Percentiles rank a stretch among this genome's conserved stretches.
These are phyloP conservation scores for Eulacestoma nigropectus DNA, from an alignment of 2,113 vertebrate genomes.

Conservation along the genomic window DNA sequence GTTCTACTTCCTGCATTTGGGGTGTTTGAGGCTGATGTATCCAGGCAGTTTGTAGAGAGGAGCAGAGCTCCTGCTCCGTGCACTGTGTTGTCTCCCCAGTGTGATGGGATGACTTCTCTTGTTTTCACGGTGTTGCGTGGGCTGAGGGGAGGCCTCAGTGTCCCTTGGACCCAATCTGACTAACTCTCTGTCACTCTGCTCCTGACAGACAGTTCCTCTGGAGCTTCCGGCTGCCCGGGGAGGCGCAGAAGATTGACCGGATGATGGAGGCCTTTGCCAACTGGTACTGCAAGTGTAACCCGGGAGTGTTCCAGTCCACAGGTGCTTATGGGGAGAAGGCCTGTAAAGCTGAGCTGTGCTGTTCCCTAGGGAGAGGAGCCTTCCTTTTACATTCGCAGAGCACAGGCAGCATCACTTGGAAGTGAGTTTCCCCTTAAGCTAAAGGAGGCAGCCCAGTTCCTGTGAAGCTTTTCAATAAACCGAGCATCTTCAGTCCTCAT, in stretches of 20 bases:
- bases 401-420: not conserved
- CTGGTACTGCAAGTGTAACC: constrained; percentile 90
- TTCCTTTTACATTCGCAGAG: not conserved
- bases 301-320: constrained; percentile 86
- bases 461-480: not conserved
- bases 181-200: not conserved
- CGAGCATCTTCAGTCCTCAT: not conserved
- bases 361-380: not conserved
- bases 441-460: not conserved
- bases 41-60: not conserved
- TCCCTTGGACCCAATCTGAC: not conserved
- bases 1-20: not conserved
- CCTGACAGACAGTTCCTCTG: constrained; percentile 89
- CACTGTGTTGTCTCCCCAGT: not conserved
- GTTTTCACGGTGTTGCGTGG: not conserved
- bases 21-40: not conserved
- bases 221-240: constrained; percentile 93
- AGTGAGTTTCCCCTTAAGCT: not conserved
- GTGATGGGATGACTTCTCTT: not conserved
- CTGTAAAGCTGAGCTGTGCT: not conserved
- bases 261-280: constrained; percentile 95
- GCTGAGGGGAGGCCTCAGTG: not conserved
- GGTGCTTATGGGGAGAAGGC: constrained; percentile 59
- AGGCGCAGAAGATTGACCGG: constrained; percentile 95
- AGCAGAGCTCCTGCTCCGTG: not conserved